phyloP scores from a whole-genome alignment of 2,797 vertebrate genomes.

The Tangara arthus region DNA sequence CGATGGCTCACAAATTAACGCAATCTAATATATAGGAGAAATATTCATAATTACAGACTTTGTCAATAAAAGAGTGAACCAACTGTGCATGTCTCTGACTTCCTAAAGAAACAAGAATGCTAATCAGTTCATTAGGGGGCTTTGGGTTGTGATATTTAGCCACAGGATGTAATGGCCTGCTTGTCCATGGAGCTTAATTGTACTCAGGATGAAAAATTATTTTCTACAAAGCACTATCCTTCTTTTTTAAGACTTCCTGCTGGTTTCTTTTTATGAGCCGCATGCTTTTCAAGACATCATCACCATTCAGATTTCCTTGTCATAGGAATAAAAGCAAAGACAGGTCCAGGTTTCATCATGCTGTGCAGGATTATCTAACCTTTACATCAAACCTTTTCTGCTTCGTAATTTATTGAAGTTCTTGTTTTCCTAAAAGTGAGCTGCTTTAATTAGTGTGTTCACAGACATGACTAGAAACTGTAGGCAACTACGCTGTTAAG shows the following conservation, averaged over 20 bases:
- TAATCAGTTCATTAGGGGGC: conserved; percentile 79
- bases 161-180: conserved; percentile 69
- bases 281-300: conserved; percentile 69
- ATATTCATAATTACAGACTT: conserved; percentile 74
- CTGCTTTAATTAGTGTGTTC: conserved; percentile 67
- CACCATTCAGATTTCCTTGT: conserved; percentile 67
- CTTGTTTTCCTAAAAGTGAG: conserved; percentile 46
- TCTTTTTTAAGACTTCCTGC: conserved; percentile 71
- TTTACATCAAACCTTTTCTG: conserved; percentile 64
- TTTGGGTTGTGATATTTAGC: conserved; percentile 75
- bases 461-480: conserved; percentile 51
- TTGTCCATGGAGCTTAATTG: conserved; percentile 70
- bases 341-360: conserved; percentile 46
- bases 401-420: conserved; percentile 59
- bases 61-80: conserved; percentile 72
- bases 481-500: conserved; percentile 16
- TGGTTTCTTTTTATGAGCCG: conserved; percentile 69
- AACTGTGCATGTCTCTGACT: conserved; percentile 71
- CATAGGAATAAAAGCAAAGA: conserved; percentile 60
- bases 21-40: conserved; percentile 66
- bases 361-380: conserved; percentile 68
- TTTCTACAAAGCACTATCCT: conserved; percentile 67
- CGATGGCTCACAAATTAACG: conserved; percentile 60
- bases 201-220: conserved; percentile 72
- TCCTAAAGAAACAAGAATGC: conserved; percentile 75